phyloP scores from a whole-genome alignment of 2,797 vertebrate species.

The Heliangelus exortis region DNA sequence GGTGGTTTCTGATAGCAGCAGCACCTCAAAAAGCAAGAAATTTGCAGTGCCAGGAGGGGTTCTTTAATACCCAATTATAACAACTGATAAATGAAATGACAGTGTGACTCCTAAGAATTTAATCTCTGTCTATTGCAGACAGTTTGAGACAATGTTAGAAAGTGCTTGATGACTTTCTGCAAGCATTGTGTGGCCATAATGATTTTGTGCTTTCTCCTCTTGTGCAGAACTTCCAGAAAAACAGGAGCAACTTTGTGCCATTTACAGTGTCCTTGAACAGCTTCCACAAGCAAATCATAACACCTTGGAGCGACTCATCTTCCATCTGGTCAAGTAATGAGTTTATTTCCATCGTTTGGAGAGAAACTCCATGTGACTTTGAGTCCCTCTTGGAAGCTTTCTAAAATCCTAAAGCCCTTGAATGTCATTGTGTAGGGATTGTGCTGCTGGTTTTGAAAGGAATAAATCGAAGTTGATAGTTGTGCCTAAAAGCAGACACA shows the following conservation, averaged over 20 bases:
- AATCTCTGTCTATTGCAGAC: neutral
- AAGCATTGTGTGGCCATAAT: neutral
- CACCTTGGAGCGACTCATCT: conserved; percentile 92
- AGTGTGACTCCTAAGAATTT: neutral
- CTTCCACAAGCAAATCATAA: conserved; percentile 89
- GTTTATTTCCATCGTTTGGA: neutral
- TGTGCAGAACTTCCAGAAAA: conserved; percentile 92
- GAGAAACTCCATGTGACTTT: neutral
- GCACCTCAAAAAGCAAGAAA: neutral
- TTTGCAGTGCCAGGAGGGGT: neutral
- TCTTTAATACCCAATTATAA: neutral
- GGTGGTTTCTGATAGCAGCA: neutral
- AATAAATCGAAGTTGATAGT: neutral
- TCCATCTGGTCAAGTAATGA: conserved; percentile 93
- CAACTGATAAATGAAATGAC: neutral
- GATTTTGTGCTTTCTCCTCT: neutral
- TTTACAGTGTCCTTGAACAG: conserved; percentile 91
- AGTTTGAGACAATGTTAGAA: neutral
- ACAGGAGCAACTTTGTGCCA: conserved; percentile 90
- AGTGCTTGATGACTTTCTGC: neutral
- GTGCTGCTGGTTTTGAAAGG: neutral
- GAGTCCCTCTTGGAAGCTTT: neutral
- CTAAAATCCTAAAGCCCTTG: neutral
- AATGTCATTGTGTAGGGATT: neutral
- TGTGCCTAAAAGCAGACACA: neutral